Percentiles rank a stretch among this genome's conserved stretches.
Conservation (phyloP, 2,888 invertebrate species). For the Charanyca ferruginea region DNA sequence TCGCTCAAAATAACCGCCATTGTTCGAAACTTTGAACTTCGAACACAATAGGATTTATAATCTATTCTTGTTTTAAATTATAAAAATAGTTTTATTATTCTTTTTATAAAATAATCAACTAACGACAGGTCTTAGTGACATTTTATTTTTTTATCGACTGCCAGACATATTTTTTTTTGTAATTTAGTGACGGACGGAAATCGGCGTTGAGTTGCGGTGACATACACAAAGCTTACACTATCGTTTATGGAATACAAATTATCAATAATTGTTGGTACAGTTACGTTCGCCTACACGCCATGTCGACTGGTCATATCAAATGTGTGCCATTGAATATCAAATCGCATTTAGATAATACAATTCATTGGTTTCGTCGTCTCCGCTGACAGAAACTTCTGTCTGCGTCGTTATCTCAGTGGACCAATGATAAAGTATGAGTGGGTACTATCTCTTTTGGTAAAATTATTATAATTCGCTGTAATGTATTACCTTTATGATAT, state of each 20-base stretch:
- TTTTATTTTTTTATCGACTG: conserved; percentile 30
- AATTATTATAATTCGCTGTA: not conserved
- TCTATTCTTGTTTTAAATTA: conserved; percentile 39
- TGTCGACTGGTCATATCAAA: conserved; percentile 56
- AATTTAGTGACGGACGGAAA: conserved; percentile 64
- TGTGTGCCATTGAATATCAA: conserved; percentile 64
- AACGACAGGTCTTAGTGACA: conserved; percentile 7
- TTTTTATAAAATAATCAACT: conserved; percentile 24
- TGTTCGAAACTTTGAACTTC: conserved; percentile 44
- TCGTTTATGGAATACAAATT: conserved; percentile 78
- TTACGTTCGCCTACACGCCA: conserved; percentile 70
- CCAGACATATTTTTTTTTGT: conserved; percentile 49
- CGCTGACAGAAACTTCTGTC: conserved; percentile 29
- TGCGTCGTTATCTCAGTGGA: conserved; percentile 32
- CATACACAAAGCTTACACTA: conserved; percentile 63
- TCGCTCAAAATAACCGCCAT: conserved; percentile 50
- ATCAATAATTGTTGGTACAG: conserved; percentile 74
- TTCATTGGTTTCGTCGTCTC: conserved; percentile 41
- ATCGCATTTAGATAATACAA: conserved; percentile 55
- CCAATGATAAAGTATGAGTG: not conserved
- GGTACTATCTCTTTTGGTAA: conserved; percentile 2
- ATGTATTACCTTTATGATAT: too few relatives aligned
- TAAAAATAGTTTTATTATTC: conserved; percentile 22
- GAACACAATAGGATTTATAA: conserved; percentile 41
- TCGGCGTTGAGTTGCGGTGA: conserved; percentile 59